These are phyloP conservation scores for Caranx ignobilis DNA, from an alignment of 2,113 vertebrate species.

Conservation along the genomic window DNA sequence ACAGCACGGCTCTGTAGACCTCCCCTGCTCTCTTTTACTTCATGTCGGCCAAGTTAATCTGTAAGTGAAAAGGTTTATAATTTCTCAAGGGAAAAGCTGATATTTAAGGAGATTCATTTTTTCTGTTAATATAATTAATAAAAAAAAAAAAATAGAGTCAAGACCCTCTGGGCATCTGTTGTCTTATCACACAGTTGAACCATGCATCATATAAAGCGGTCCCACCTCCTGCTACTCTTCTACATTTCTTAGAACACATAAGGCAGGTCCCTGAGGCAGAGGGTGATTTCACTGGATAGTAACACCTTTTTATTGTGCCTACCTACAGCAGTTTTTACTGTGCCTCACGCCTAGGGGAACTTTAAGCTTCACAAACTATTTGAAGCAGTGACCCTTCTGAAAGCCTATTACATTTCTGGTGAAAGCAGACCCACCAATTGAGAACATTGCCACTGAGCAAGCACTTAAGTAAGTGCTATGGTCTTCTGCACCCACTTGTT, in stretches of 20 bases:
- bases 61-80: conserved; percentile 21
- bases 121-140: not conserved
- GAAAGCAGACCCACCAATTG: conserved; percentile 43
- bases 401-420: conserved; percentile 53
- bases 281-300: conserved; percentile 60
- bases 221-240: conserved; percentile 31
- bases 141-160: not conserved
- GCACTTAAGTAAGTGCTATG: conserved; percentile 45
- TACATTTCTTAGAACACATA: conserved; percentile 51
- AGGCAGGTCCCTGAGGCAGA: conserved; percentile 40
- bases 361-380: conserved; percentile 48
- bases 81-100: conserved; percentile 5
- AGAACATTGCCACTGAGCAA: conserved; percentile 46
- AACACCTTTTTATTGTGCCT: conserved; percentile 66
- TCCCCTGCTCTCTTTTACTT: conserved; percentile 13
- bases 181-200: conserved; percentile 31
- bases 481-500: conserved; percentile 60
- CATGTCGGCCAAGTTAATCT: conserved; percentile 6
- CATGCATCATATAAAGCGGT: conserved; percentile 23
- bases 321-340: conserved; percentile 66
- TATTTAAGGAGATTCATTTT: not conserved
- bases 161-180: conserved; percentile 21
- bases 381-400: conserved; percentile 44
- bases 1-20: conserved; percentile 11
- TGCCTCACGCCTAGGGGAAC: conserved; percentile 50